phyloP scores from a whole-genome alignment of 2,888 invertebrate species.

The Leucophora obtusa region DNA sequence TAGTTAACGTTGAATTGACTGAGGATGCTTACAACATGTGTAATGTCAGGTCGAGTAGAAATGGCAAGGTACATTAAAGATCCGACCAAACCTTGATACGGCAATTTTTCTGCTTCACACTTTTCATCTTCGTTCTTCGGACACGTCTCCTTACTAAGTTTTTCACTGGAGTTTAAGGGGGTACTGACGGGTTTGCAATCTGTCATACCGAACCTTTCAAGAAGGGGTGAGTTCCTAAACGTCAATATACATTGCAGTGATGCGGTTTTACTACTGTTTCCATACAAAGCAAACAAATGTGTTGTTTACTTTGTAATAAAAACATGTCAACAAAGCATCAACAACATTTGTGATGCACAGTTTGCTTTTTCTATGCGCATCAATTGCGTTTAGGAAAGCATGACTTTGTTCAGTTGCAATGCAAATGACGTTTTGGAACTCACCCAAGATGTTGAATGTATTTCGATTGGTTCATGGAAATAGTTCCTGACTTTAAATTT shows the following conservation, averaged over 20 bases:
- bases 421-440: too few relatives aligned
- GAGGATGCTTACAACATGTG: constrained; percentile 55
- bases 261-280: too few relatives aligned
- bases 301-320: too few relatives aligned
- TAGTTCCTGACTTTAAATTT: constrained; percentile 15
- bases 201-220: too few relatives aligned
- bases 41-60: constrained; percentile 60
- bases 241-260: too few relatives aligned
- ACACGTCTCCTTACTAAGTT: constrained; percentile 47
- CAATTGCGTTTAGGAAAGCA: too few relatives aligned
- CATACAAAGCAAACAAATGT: too few relatives aligned
- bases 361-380: too few relatives aligned
- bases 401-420: too few relatives aligned
- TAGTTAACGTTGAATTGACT: constrained; percentile 53
- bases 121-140: constrained; percentile 43
- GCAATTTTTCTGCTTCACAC: constrained; percentile 29
- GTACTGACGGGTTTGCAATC: neutral
- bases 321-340: too few relatives aligned
- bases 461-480: constrained; percentile 42
- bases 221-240: too few relatives aligned
- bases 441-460: constrained; percentile 43
- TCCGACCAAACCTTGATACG: constrained; percentile 52
- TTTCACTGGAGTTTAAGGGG: constrained; percentile 48
- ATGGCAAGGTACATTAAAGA: constrained; percentile 57
- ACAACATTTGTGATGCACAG: too few relatives aligned